Evolutionary conservation across 2,113 vertebrate genomes (phyloP).

Genomic region (Xiphophorus couchianus): DNA sequence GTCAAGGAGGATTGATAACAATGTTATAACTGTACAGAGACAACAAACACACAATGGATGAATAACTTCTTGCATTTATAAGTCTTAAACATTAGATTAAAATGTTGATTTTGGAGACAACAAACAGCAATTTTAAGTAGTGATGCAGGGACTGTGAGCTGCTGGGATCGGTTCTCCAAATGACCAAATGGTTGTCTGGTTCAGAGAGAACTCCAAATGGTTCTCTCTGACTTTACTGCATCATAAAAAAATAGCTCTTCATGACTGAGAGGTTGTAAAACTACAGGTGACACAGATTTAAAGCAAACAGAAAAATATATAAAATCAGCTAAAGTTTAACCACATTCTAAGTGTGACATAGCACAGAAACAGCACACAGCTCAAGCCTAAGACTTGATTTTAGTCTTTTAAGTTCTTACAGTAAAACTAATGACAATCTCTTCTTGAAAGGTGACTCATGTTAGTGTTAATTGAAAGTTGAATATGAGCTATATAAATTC

Average conservation of each 20-base stretch:
- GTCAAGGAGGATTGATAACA: too few species aligned
- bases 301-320: conserved; percentile 10
- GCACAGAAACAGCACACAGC: background rate
- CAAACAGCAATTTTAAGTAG: background rate
- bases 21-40: background rate
- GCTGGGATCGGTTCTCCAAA: background rate
- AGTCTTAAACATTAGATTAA: background rate
- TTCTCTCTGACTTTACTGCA: conserved; percentile 10
- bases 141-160: background rate
- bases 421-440: too few species aligned
- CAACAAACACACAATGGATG: background rate
- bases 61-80: background rate
- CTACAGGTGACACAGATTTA: background rate
- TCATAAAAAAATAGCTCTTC: conserved; percentile 3
- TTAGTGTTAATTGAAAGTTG: too few species aligned
- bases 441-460: too few species aligned
- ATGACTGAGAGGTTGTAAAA: conserved; percentile 1
- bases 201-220: too few species aligned
- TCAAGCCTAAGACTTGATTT: too few species aligned
- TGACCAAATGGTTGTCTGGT: too few species aligned
- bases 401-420: too few species aligned
- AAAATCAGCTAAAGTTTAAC: background rate
- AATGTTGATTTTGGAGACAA: background rate
- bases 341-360: background rate
- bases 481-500: too few species aligned